phyloP scores from a whole-genome alignment of 2,113 vertebrate genomes.

The Arothron firmamentum region DNA sequence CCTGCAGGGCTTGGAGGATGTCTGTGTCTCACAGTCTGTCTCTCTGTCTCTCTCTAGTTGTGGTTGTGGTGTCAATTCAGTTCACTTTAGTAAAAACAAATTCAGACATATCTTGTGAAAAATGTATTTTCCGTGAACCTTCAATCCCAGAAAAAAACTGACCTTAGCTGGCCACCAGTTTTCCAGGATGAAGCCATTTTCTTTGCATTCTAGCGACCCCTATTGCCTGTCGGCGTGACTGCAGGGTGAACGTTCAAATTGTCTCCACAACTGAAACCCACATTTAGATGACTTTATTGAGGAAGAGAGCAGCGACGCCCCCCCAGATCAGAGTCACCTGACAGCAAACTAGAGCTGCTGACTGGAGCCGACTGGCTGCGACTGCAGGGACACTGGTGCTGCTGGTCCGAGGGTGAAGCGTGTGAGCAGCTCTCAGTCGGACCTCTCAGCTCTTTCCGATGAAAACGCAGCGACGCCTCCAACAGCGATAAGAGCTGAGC shows the following conservation, averaged over 20 bases:
- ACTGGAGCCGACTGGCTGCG: not conserved
- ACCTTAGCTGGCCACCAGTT: no score
- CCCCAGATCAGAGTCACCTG: no score
- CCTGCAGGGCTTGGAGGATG: no score
- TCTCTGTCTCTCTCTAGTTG: no score
- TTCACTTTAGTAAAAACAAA: no score
- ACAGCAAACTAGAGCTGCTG: no score
- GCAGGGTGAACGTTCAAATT: not conserved
- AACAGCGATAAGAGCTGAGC: conserved; percentile 45
- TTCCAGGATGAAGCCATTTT: not conserved
- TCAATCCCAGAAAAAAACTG: no score
- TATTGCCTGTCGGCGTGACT: not conserved
- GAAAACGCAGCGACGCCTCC: conserved; percentile 41
- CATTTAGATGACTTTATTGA: not conserved
- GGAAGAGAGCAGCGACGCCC: not conserved
- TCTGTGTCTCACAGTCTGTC: no score
- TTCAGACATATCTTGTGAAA: no score
- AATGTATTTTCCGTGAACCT: no score
- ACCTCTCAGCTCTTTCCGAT: conserved; percentile 31
- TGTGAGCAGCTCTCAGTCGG: conserved; percentile 14
- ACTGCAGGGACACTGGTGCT: not conserved
- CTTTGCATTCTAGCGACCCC: not conserved
- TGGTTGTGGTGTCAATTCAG: no score
- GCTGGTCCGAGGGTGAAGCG: conserved; percentile 6
- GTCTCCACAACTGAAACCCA: not conserved